Evolutionary conservation across 2,113 vertebrate species (phyloP).

Genomic region (Pterocles orientalis): DNA sequence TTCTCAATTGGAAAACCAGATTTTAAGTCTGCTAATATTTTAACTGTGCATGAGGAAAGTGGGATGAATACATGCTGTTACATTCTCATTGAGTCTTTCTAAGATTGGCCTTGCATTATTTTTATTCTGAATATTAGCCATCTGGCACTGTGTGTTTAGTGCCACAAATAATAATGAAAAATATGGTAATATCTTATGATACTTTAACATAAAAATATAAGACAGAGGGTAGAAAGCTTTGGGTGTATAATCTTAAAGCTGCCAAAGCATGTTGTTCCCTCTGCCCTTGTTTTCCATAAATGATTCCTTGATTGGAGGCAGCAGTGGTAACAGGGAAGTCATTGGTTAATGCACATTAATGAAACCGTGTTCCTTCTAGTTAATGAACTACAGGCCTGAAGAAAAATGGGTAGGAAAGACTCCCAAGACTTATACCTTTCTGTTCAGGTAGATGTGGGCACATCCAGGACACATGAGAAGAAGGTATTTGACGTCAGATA

Average conservation of each 20-base stretch:
- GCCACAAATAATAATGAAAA: constrained; percentile 65
- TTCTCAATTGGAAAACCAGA: constrained; percentile 25
- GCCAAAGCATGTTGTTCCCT: constrained; percentile 41
- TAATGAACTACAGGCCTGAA: neutral
- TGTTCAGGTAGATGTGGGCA: neutral
- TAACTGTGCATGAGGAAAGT: constrained; percentile 15
- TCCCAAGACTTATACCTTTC: neutral
- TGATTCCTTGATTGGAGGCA: neutral
- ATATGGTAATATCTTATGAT: constrained; percentile 51
- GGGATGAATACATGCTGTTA: constrained; percentile 58
- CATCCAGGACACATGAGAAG: neutral
- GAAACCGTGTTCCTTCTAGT: neutral
- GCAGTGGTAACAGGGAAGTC: neutral
- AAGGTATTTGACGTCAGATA: neutral
- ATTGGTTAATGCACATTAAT: neutral
- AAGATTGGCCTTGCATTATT: constrained; percentile 57
- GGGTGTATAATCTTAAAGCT: constrained; percentile 33
- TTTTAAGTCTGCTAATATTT: constrained; percentile 59
- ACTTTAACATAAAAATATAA: constrained; percentile 57
- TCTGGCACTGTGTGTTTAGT: constrained; percentile 61
- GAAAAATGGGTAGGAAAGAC: neutral
- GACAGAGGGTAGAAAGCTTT: constrained; percentile 50
- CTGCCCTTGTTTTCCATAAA: constrained; percentile 19
- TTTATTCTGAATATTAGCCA: constrained; percentile 62
- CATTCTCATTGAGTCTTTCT: constrained; percentile 33